Percentiles rank a stretch among this genome's conserved stretches.
Evolutionary conservation across 2,888 invertebrate species (phyloP).

Genomic region (Yponomeuta cagnagella): DNA sequence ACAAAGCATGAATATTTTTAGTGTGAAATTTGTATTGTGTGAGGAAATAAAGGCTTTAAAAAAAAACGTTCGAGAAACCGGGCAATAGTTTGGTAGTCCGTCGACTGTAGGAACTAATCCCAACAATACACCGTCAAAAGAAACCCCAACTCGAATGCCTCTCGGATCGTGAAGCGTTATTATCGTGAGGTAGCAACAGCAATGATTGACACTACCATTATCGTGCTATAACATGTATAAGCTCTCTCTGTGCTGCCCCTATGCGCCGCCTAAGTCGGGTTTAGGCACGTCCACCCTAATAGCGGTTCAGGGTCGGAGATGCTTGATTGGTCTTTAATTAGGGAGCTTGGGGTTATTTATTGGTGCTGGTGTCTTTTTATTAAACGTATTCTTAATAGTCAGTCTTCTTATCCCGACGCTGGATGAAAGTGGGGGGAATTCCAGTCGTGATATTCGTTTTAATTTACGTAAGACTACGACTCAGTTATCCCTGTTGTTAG

Average conservation of each 20-base stretch:
- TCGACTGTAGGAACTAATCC: background rate
- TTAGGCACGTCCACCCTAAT: constrained; percentile 25
- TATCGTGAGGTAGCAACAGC: constrained; percentile 17
- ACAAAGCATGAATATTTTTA: too few species aligned
- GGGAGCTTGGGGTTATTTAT: background rate
- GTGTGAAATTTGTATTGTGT: too few species aligned
- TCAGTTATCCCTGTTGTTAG: too few species aligned
- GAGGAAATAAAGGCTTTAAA: too few species aligned
- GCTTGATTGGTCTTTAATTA: constrained; percentile 11
- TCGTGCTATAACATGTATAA: constrained; percentile 44
- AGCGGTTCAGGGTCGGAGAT: background rate
- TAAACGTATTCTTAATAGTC: background rate
- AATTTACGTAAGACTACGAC: too few species aligned
- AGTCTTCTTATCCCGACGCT: too few species aligned
- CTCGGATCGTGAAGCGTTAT: constrained; percentile 6
- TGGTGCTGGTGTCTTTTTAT: background rate
- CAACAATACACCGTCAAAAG: background rate
- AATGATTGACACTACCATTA: constrained; percentile 58
- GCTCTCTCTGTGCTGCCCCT: constrained; percentile 29
- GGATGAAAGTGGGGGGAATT: too few species aligned
- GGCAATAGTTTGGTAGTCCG: too few species aligned
- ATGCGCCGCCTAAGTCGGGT: constrained; percentile 40
- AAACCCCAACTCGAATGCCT: background rate
- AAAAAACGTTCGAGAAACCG: too few species aligned
- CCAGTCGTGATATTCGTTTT: too few species aligned